Conservation (phyloP, 2,888 invertebrate species). For the Nycteola revayana region DNA sequence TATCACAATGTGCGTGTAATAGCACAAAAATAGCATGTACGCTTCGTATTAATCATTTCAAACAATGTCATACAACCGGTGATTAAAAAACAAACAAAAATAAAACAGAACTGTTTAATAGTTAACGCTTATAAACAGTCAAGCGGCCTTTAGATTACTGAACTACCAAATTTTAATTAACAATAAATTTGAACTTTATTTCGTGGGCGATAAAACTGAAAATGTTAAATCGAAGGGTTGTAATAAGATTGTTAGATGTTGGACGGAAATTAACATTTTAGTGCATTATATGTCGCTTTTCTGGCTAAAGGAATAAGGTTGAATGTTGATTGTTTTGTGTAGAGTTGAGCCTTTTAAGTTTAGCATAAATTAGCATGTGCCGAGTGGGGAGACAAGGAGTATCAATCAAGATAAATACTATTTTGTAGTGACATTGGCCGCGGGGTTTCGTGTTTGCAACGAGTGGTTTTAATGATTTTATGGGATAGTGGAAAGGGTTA, state of each 20-base stretch:
- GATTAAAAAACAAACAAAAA: slow-evolving; percentile 35
- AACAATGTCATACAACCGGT: slow-evolving; percentile 13
- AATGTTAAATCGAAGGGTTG: neutral
- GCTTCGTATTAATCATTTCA: slow-evolving; percentile 14
- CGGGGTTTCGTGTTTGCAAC: slow-evolving; percentile 28
- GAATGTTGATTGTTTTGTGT: neutral
- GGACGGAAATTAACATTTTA: slow-evolving; percentile 8
- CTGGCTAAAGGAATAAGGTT: neutral
- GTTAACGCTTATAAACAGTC: slow-evolving; percentile 33
- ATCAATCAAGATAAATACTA: slow-evolving; percentile 46
- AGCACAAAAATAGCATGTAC: neutral
- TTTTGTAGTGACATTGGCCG: slow-evolving; percentile 40
- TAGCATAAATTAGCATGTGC: slow-evolving; percentile 42
- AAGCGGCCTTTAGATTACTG: slow-evolving; percentile 34
- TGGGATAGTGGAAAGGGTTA: slow-evolving; percentile 22
- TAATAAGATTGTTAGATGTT: slow-evolving; percentile 7
- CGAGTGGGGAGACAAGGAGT: slow-evolving; percentile 37
- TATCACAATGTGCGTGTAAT: no score
- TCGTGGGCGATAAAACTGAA: neutral
- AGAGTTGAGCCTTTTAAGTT: slow-evolving; percentile 10
- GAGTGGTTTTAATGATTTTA: slow-evolving; percentile 23
- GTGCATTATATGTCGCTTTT: slow-evolving; percentile 1
- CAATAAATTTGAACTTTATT: neutral
- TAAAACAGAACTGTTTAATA: slow-evolving; percentile 31
- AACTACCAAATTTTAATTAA: slow-evolving; percentile 12